Evolutionary conservation across 2,888 invertebrate genomes (phyloP), one percentile per base, ranked within the genome.

Genomic region (Xanthia icteritia): DNA sequence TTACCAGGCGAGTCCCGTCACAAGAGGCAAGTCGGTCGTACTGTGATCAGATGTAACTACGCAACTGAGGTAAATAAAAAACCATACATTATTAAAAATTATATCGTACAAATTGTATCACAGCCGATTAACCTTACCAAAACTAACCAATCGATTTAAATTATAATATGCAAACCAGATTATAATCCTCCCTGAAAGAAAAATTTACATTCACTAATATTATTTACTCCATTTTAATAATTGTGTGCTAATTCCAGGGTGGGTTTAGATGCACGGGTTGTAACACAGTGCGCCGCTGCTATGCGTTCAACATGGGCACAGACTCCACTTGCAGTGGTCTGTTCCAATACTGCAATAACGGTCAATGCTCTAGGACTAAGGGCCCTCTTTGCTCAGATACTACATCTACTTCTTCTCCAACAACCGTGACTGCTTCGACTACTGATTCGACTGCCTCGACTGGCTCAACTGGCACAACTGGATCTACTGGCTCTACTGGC

Each of bases 331-430:
- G 95, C 86, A 82, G 83, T 11, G 91, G 91, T 5, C 5, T 89
- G 6, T 84, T 89, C 39, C 91, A 88, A 1, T 92, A 92, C 88
- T 95, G 95, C 86, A 91, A 88, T 77, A 89, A 89, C 70, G 95
- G 96, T 0, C 76, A 86, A 23, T 96, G 96, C 89, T 94, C 96
- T 0, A 76, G 79, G 17, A 73, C 51, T 70, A 91, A 85, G n/a
- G 92, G 92, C 0, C 42, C 92, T 4, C 83, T 88, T 20, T 95
- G 95, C 88, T 73, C 66, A 36, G 76, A 76, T 23, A 86, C 89
- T 39, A 86, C 85, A 39, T 72, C 82, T 27, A 60, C 78, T 48
- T 48, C 82, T 0, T 66, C 75, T 17, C 64, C 83, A 9, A 83
- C 86, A 45, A 58, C 69, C 27, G 42, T 15, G 0, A 63, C 85